Percentiles rank a stretch among this genome's conserved stretches.
Conservation (phyloP, 1,140 invertebrate species). For the Thaumatotibia leucotreta region DNA sequence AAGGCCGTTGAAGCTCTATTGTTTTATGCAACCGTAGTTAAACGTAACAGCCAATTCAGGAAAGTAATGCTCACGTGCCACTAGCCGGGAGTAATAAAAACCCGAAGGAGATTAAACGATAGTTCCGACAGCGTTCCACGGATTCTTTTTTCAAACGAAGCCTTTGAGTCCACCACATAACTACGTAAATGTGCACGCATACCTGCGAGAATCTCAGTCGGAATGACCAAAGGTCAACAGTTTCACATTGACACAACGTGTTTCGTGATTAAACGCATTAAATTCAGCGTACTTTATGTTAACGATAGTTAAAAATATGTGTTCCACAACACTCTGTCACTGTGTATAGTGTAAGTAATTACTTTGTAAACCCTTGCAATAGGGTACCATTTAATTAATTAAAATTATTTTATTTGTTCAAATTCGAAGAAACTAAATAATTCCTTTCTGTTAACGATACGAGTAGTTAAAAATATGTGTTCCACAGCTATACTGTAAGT, state of each 20-base stretch:
- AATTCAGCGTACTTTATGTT: not conserved
- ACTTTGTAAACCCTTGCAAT: too few relatives aligned
- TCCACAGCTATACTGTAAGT: too few relatives aligned
- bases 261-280: not conserved
- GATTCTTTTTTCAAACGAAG: not conserved
- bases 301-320: not conserved
- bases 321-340: not conserved
- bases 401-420: too few relatives aligned
- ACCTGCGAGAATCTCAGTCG: not conserved
- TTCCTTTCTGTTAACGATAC: too few relatives aligned
- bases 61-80: conserved; percentile 8
- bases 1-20: too few relatives aligned
- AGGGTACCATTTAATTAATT: too few relatives aligned
- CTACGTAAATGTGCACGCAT: not conserved
- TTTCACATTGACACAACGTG: not conserved
- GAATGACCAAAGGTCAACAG: conserved; percentile 2
- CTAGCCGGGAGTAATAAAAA: not conserved
- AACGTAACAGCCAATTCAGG: not conserved
- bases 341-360: not conserved
- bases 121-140: not conserved
- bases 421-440: too few relatives aligned
- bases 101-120: not conserved
- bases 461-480: not conserved
- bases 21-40: not conserved
- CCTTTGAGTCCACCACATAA: not conserved